Percentiles rank a stretch among this genome's conserved stretches.
phyloP scores from a whole-genome alignment of 2,888 invertebrate species.

The Ormyrus nitidulus region DNA sequence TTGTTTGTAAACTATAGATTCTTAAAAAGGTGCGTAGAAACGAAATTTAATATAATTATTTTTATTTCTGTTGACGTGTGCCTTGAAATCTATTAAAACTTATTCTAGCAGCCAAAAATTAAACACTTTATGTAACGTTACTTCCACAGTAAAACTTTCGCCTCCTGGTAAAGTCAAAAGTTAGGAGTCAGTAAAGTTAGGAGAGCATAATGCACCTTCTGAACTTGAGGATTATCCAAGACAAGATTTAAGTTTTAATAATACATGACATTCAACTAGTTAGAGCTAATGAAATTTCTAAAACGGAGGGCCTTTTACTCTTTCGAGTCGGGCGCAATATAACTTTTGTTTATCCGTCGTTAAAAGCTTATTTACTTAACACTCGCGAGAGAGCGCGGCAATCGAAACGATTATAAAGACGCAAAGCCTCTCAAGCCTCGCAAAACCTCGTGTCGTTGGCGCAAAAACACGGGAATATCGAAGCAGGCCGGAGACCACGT shows the following conservation, averaged over 20 bases:
- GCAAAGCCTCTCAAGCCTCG: too few relatives aligned
- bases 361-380: background rate
- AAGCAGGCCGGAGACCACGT: background rate
- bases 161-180: conserved; percentile 44
- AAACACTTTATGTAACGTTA: conserved; percentile 41
- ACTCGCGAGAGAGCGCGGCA: too few relatives aligned
- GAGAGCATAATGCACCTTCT: conserved; percentile 45
- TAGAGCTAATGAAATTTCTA: conserved; percentile 50
- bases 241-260: conserved; percentile 57
- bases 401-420: too few relatives aligned
- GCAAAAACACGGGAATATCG: too few relatives aligned
- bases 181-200: conserved; percentile 49
- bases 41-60: background rate
- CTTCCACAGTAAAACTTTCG: conserved; percentile 42
- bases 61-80: background rate
- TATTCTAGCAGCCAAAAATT: conserved; percentile 32
- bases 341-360: conserved; percentile 35
- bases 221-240: conserved; percentile 53
- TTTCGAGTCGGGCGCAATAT: conserved; percentile 7
- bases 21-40: background rate
- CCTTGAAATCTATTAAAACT: background rate
- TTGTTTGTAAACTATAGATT: background rate
- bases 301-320: conserved; percentile 35
- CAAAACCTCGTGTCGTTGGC: too few relatives aligned
- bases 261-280: conserved; percentile 56